Evolutionary conservation across 2,113 vertebrate species (phyloP), one percentile per base, ranked within the genome.

Genomic region (Apeltes quadracus): DNA sequence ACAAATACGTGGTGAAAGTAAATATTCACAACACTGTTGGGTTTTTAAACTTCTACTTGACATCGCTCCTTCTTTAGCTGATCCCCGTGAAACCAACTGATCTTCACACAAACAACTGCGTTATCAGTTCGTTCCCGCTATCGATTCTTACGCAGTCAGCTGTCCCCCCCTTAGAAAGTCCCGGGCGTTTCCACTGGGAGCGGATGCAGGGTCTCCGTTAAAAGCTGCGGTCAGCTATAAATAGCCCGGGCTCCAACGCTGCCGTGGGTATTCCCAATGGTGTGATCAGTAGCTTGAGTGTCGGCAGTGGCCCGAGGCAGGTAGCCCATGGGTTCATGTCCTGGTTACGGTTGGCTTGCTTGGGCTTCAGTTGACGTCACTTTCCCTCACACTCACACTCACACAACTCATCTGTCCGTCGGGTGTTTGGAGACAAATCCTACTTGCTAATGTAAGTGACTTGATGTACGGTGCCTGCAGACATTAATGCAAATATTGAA

Each of bases 311-410:
- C 78, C 72, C 9, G 69, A 81, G 81, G 81, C 81, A 79, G 67
- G 77, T 81, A 71, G 81, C 75, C 77, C 34, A 72, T 22, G 69
- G 72, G 79, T 72, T 86, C 72, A 76, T 69, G 83, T 75, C 68
- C 62, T 75, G 81, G 78, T 73, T 79, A 71, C 55, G 68, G 61
- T 75, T 2, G 32, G 83, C 69, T 56, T 72, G 79, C 63, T 69
- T 59, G 32, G 72, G 53, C 61, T 57, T 64, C 22, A 65, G 57
- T 51, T 66, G 67, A 74, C 78, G 43, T 76, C 56, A 71, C 72
- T 61, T 58, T 82, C 41, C 27, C 46, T 44, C 68, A 46, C 39
- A n/a, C 5, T 20, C 27, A 16, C 27, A 14, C 43, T 46, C 43
- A 7, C 1, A 61, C 16, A 51, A 1, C 38, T 39, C 34, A 53